Conservation (phyloP, 2,113 vertebrate genomes). For the Phalacrocorax aristotelis region DNA sequence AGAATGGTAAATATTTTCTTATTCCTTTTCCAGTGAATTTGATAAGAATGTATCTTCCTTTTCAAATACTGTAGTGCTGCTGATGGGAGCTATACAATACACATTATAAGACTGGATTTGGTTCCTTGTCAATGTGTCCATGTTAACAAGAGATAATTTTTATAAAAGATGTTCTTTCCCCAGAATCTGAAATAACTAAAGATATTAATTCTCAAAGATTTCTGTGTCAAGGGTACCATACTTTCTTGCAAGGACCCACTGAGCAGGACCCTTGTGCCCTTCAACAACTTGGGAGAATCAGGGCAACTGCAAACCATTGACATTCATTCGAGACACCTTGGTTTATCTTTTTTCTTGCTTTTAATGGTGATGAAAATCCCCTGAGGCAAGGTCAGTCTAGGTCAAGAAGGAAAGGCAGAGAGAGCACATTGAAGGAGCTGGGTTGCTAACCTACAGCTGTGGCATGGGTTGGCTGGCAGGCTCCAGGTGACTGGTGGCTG, state of each 20-base stretch:
- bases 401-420: not conserved
- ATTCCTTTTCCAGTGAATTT: not conserved
- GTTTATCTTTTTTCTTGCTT: not conserved
- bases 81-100: not conserved
- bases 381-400: not conserved
- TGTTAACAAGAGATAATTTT: not conserved
- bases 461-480: not conserved
- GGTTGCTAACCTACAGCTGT: not conserved
- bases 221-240: not conserved
- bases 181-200: not conserved
- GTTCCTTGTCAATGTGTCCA: not conserved
- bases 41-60: not conserved
- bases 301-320: not conserved
- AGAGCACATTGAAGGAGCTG: accelerated
- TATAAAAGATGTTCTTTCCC: not conserved
- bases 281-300: not conserved
- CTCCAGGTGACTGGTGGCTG: not conserved
- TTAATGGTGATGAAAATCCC: not conserved
- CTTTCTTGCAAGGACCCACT: not conserved
- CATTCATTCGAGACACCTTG: not conserved
- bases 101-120: not conserved
- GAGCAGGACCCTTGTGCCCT: not conserved
- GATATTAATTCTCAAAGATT: not conserved
- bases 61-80: not conserved
- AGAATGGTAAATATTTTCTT: not conserved